Percentiles rank a stretch among this genome's conserved stretches.
Evolutionary conservation across 2,113 vertebrate genomes (phyloP).

Genomic region (Cyrtonyx montezumae): DNA sequence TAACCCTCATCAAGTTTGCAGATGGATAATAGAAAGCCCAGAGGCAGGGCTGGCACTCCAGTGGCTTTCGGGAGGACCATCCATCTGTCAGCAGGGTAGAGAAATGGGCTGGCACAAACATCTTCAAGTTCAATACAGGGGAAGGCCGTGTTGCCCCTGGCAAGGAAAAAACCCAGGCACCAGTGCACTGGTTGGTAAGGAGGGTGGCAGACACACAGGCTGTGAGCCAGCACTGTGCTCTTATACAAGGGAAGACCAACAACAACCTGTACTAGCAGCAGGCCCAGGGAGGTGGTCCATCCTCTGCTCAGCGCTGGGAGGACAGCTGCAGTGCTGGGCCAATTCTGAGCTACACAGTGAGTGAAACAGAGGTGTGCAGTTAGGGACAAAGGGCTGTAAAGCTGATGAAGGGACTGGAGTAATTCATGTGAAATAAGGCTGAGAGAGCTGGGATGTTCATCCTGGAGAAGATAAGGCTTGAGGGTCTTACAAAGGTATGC

Average conservation of each 20-base stretch:
- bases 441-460: background rate
- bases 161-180: no score
- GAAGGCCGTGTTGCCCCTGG: background rate
- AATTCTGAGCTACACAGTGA: background rate
- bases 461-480: background rate
- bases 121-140: background rate
- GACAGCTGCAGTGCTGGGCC: background rate
- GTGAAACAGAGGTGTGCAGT: background rate
- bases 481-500: background rate
- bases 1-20: background rate
- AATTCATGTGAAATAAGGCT: background rate
- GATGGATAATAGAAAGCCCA: background rate
- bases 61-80: no score
- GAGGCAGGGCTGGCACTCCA: background rate
- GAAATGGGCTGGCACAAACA: background rate
- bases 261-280: no score
- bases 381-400: accelerated
- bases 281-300: no score
- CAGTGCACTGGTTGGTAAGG: no score
- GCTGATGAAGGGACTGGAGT: no score
- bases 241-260: no score
- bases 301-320: background rate
- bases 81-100: background rate
- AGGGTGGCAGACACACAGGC: no score
- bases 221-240: no score